Base-by-base conservation (phyloP, 1,140 invertebrate genomes). In the Aphidius gifuensis region DNA sequence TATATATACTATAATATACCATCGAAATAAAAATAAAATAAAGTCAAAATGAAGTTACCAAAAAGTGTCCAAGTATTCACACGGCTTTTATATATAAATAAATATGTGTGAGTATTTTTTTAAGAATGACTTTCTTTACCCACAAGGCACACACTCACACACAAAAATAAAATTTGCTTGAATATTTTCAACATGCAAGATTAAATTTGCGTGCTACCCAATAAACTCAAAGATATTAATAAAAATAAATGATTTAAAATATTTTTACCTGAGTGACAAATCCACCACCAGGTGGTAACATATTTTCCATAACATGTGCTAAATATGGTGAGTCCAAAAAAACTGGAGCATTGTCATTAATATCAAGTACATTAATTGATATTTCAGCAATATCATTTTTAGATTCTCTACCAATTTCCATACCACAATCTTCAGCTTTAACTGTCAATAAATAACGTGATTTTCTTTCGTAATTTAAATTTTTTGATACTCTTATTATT, bases 271-370 rank as follows among this genome's bases (percentile, higher is more conserved):
- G 78, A 65, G 90, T 85, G 50, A 96, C 86, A 72, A 90, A 91
- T 50, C 90, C 89, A 43, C 84, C 85, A 66, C 87, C 87, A 1
- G 90, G 88, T 23, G 90, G 89, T 42, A 93, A 85, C 62, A 90
- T 85, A 72, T 95, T 94, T 81, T 98, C 96, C 86, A 93, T 90
- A n/a, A 97, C 91, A 71, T 93, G 90, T 0, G 93, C 92, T 61
- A 93, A 76, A 75, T 97, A 97, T 0, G 93, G 93, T 0, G 93
- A 96, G 78, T 93, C 90, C 45, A 93, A 78, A 74, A 98, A 98
- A 1, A 92, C 89, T 2, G 96, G 96, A 6, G 92, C 87, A 73
- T 96, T 96, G 80, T 99, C 96, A 79, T 98, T 98, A 67, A 98
- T 91, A 80, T 98, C 96, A 38, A 89, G 85, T 5, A 99, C 87